Conservation (phyloP, 2,113 vertebrate genomes). For the Ameiurus melas region DNA sequence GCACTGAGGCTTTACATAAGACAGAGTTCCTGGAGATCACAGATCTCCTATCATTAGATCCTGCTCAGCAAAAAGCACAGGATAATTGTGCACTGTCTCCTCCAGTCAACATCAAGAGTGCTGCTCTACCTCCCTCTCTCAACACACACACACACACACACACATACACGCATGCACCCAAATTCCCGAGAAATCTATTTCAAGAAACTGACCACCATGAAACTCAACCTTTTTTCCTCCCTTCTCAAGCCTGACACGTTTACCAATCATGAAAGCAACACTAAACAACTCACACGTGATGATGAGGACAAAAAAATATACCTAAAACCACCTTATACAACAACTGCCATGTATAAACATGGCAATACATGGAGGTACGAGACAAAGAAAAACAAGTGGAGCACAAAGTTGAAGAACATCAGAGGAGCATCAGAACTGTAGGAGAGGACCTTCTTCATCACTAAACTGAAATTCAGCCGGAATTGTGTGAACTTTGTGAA, state of each 20-base stretch:
- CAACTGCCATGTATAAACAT: too few species aligned
- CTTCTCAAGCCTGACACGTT: not conserved
- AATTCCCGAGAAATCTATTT: slow-evolving; percentile 3
- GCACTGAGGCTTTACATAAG: slow-evolving; percentile 18
- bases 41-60: slow-evolving; percentile 11
- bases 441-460: slow-evolving; percentile 21
- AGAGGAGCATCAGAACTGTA: slow-evolving; percentile 31
- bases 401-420: not conserved
- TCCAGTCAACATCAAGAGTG: slow-evolving; percentile 19
- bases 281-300: not conserved
- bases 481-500: not conserved
- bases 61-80: not conserved
- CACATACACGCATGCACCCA: not conserved
- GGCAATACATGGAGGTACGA: not conserved
- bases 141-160: not conserved
- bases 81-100: slow-evolving; percentile 28
- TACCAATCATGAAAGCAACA: not conserved
- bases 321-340: not conserved
- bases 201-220: not conserved
- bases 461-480: not conserved
- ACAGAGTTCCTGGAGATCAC: slow-evolving; percentile 9
- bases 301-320: not conserved
- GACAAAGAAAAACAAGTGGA: not conserved
- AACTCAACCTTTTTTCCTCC: not conserved
- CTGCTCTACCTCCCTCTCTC: not conserved